Conservation (phyloP, 2,797 vertebrate genomes). For the Pantherophis vulpinus region DNA sequence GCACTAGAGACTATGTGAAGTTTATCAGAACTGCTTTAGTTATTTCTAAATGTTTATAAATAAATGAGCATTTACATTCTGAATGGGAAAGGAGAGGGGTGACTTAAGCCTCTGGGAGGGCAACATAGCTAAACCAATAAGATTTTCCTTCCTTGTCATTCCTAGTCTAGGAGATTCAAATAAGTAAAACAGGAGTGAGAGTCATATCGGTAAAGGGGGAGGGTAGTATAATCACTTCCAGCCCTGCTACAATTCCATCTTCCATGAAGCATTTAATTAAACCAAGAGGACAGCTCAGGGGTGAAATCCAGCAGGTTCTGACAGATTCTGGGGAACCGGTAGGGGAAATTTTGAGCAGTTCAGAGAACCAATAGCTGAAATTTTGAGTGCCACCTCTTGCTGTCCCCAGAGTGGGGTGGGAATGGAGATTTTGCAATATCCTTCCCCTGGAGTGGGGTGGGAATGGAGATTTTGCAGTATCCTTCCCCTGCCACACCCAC, state of each 20-base stretch:
- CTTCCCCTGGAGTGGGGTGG: too few relatives aligned
- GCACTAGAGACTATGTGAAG: neutral
- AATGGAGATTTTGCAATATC: too few relatives aligned
- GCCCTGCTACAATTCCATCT: neutral
- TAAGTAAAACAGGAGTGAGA: neutral
- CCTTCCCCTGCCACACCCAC: too few relatives aligned
- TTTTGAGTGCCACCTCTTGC: too few relatives aligned
- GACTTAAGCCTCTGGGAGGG: neutral
- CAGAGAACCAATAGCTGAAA: too few relatives aligned
- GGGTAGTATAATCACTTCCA: too few relatives aligned
- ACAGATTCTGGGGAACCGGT: too few relatives aligned
- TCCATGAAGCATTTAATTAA: neutral
- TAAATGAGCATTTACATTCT: neutral
- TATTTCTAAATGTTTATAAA: neutral
- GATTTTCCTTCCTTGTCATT: neutral
- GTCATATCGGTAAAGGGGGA: neutral
- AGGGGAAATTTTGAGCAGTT: too few relatives aligned
- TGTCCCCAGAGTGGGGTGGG: too few relatives aligned
- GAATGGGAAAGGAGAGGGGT: neutral
- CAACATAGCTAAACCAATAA: neutral
- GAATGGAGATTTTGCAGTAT: too few relatives aligned
- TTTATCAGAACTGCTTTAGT: neutral
- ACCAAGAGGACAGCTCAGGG: neutral
- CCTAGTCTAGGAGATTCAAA: neutral
- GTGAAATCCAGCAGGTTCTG: too few relatives aligned